Base-by-base conservation (phyloP, 2,797 vertebrate species). In the Karalla daura region DNA sequence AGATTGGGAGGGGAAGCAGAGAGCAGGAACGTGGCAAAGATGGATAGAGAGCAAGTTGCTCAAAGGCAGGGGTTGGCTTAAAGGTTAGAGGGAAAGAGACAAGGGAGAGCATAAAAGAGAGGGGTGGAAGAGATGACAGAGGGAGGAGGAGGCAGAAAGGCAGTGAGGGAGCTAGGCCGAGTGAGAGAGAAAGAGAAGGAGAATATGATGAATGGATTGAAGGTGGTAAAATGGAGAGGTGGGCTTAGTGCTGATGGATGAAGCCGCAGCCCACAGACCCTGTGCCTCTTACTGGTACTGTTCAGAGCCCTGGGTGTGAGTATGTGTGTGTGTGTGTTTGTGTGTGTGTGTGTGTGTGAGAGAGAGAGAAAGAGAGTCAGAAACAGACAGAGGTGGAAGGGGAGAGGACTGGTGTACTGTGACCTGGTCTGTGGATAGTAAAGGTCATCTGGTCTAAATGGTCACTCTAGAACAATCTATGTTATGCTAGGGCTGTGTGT, bases 231-330 rank as follows among this genome's bases (percentile, higher is more conserved):
- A 81, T 80, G 74, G 76, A 89, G 76, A 81, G 71, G 77, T 80
- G 78, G 74, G 77, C 68, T 87, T 78, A 82, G 80, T 77, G 78
- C 69, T 89, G 89, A 92, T 89, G 75, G 80, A 92, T 92, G 76
- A 58, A 76, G 65, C 78, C 0, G 44, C 50, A 88, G 67, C 64
- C 54, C 63, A 56, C 49, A 70, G 63, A 81, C 61, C 70, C 63
- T 59, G 64, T 77, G 61, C 3, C 56, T 78, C 67, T 71, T 43
- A 44, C 36, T 47, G 47, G 64, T 41, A 74, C 50, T 55, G 65
- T 18, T 21, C 15, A 32, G 76, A 83, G 43, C 14, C 24, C 35
- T 28, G 11, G 7, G 9, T 63, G 52, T 53, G 39, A 39, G 17
- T 73, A 39, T 43, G 32, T 69, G 39, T 51, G 44, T 18, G 28